Evolutionary conservation across 2,888 invertebrate genomes (phyloP).

Genomic region (Exocentrus adspersus): DNA sequence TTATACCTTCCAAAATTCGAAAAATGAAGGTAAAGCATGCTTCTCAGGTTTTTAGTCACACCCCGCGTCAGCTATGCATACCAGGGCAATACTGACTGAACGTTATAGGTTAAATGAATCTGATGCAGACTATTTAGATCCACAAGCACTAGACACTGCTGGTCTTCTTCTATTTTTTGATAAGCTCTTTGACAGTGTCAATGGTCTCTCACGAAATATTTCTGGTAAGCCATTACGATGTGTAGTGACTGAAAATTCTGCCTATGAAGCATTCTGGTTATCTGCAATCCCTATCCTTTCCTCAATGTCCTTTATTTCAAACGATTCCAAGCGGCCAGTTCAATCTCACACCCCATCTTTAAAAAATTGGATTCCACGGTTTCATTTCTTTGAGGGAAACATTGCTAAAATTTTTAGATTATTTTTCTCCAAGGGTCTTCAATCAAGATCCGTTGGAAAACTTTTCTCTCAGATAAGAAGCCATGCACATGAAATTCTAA

Average conservation of each 20-base stretch:
- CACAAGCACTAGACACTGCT: conserved; percentile 29
- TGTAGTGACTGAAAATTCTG: no score
- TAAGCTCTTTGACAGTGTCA: conserved; percentile 33
- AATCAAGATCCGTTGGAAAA: neutral
- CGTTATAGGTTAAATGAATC: no score
- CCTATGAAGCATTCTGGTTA: no score
- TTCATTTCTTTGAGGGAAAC: no score
- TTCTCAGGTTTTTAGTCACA: neutral
- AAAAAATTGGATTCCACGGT: no score
- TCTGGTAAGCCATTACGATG: conserved; percentile 11
- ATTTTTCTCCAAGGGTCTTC: neutral
- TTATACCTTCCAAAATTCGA: neutral
- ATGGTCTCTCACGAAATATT: conserved; percentile 17
- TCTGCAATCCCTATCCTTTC: no score
- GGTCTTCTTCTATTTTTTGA: conserved; percentile 28
- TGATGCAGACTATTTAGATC: no score
- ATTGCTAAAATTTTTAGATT: no score
- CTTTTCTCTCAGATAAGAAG: neutral
- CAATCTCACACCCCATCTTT: no score
- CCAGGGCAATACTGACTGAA: no score
- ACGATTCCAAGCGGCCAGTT: no score
- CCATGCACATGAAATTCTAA: neutral
- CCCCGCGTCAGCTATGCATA: neutral
- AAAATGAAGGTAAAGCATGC: neutral
- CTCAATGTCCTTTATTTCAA: no score